A percentile compares a stretch with the other conserved stretches of the same genome.
phyloP scores from a whole-genome alignment of 2,797 vertebrate genomes.

The Tauraco hartlaubi region DNA sequence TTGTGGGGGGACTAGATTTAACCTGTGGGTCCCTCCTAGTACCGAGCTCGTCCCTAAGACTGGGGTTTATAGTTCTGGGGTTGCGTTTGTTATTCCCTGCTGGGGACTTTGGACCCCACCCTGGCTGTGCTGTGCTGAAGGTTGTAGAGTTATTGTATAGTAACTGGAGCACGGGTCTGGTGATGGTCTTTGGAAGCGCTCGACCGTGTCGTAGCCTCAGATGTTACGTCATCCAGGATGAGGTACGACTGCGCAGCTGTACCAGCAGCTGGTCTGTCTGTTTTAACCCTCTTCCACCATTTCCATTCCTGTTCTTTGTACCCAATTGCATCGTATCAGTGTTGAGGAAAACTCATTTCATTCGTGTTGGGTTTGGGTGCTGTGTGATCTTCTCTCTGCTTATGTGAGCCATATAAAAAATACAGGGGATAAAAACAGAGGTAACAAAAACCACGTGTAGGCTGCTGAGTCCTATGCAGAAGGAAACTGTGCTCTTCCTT shows the following conservation, averaged over 20 bases:
- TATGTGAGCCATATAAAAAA: not conserved
- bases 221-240: not conserved
- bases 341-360: not conserved
- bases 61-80: not conserved
- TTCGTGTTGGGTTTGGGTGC: not conserved
- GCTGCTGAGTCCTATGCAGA: fast-evolving
- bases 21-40: not conserved
- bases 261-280: not conserved
- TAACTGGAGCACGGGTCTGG: not conserved
- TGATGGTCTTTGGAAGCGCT: not conserved
- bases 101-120: not conserved
- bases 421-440: fast-evolving
- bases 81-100: not conserved
- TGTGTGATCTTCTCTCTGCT: not conserved
- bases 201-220: not conserved
- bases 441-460: fast-evolving
- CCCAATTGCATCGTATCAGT: no score
- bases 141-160: not conserved
- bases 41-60: fast-evolving
- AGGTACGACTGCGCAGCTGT: not conserved
- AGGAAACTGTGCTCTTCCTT: not conserved
- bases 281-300: not conserved
- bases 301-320: not conserved
- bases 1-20: not conserved
- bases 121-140: not conserved